Percentiles rank a stretch among this genome's conserved stretches.
These are phyloP conservation scores for Limnothrissa miodon DNA, from an alignment of 2,113 vertebrate species.

Conservation along the genomic window DNA sequence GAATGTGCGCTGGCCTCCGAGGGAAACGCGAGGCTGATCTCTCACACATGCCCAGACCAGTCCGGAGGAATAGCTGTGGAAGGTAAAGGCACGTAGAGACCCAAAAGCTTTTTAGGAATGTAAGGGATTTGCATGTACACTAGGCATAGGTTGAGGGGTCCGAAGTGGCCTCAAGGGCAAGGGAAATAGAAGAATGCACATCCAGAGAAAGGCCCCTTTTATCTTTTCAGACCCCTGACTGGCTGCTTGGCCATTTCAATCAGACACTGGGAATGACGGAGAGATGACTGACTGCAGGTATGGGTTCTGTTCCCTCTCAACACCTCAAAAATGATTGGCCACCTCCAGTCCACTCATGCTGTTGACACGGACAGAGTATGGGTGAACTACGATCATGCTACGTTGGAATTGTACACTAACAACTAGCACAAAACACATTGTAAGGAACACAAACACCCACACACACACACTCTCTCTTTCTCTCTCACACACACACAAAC, in stretches of 20 bases:
- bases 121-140: neutral
- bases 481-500: neutral
- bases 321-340: slow-evolving; percentile 48
- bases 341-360: slow-evolving; percentile 46
- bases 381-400: neutral
- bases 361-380: neutral
- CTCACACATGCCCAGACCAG: slow-evolving; percentile 7
- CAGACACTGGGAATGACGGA: slow-evolving; percentile 64
- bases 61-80: neutral
- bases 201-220: neutral
- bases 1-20: neutral
- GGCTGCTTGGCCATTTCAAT: slow-evolving; percentile 63
- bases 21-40: neutral
- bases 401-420: neutral
- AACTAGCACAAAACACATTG: neutral
- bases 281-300: neutral
- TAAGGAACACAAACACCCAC: neutral
- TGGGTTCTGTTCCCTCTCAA: slow-evolving; percentile 36
- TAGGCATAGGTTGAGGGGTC: neutral
- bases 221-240: neutral
- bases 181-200: neutral
- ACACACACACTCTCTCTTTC: neutral
- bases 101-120: neutral
- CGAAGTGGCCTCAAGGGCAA: neutral
- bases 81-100: neutral